A percentile compares a stretch with the other conserved stretches of the same genome.
These are phyloP conservation scores for Catharus minimus DNA, from an alignment of 2,113 vertebrate species.

Conservation along the genomic window DNA sequence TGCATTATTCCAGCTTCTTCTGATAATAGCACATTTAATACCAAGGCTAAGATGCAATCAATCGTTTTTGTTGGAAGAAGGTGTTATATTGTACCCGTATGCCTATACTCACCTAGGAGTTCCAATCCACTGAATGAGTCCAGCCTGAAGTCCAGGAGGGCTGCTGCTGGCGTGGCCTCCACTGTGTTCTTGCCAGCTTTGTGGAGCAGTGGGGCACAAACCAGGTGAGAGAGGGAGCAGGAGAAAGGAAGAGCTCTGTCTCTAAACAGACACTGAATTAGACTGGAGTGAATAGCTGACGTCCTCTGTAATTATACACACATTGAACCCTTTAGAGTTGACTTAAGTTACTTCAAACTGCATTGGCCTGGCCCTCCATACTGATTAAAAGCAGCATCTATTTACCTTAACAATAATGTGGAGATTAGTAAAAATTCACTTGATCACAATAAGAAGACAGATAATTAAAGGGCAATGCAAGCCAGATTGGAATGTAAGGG, in stretches of 20 bases:
- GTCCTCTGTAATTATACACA: constrained; percentile 73
- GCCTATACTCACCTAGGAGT: constrained; percentile 10
- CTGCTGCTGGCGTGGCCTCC: background rate
- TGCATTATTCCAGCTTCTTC: constrained; percentile 65
- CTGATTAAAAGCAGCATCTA: constrained; percentile 78
- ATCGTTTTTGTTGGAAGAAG: constrained; percentile 47
- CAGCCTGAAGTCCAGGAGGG: constrained; percentile 4
- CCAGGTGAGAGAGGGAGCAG: background rate
- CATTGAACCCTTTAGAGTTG: constrained; percentile 74
- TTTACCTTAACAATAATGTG: constrained; percentile 74
- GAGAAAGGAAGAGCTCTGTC: background rate
- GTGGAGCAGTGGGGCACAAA: background rate
- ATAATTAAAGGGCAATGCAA: constrained; percentile 72
- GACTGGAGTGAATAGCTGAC: constrained; percentile 56
- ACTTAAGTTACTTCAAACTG: constrained; percentile 76
- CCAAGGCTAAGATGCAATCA: constrained; percentile 59
- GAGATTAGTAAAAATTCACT: constrained; percentile 77
- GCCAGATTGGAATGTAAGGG: constrained; percentile 65
- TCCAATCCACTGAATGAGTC: background rate
- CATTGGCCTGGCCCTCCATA: constrained; percentile 57
- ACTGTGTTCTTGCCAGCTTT: background rate
- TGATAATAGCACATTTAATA: constrained; percentile 64
- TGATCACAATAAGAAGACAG: constrained; percentile 71
- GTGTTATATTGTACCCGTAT: background rate
- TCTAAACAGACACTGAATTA: constrained; percentile 57